Conservation (phyloP, 2,888 invertebrate species). For the Drosophila subquinaria region DNA sequence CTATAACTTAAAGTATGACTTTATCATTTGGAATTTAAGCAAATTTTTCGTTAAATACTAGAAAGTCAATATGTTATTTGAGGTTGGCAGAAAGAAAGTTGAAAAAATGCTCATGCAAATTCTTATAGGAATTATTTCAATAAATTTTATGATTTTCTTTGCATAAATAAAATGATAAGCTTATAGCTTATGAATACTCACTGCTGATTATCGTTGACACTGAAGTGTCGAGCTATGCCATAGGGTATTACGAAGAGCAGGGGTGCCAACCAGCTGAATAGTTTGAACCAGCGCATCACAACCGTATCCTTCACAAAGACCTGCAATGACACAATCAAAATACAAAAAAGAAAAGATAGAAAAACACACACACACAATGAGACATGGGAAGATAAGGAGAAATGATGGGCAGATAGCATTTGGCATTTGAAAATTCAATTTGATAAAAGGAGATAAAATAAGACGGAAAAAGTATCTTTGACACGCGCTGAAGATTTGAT, state of each 20-base stretch:
- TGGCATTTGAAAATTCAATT: constrained; percentile 37
- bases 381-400: neutral
- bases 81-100: too few relatives aligned
- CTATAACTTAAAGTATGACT: too few relatives aligned
- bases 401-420: constrained; percentile 9
- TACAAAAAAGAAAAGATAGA: neutral
- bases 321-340: constrained; percentile 73
- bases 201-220: constrained; percentile 87
- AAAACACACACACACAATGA: neutral
- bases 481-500: neutral
- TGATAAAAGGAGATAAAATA: constrained; percentile 19
- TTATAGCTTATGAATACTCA: constrained; percentile 82
- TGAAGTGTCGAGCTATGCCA: constrained; percentile 83
- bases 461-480: neutral
- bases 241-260: constrained; percentile 86
- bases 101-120: too few relatives aligned
- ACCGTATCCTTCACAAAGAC: constrained; percentile 91
- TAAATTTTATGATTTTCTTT: neutral
- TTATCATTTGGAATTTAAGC: too few relatives aligned
- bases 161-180: neutral
- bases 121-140: neutral
- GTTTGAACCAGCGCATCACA: constrained; percentile 90
- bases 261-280: constrained; percentile 90
- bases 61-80: neutral
- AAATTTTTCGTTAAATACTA: too few relatives aligned